Evolutionary conservation across 1,140 invertebrate genomes (phyloP).

Genomic region (Drosophila miranda): DNA sequence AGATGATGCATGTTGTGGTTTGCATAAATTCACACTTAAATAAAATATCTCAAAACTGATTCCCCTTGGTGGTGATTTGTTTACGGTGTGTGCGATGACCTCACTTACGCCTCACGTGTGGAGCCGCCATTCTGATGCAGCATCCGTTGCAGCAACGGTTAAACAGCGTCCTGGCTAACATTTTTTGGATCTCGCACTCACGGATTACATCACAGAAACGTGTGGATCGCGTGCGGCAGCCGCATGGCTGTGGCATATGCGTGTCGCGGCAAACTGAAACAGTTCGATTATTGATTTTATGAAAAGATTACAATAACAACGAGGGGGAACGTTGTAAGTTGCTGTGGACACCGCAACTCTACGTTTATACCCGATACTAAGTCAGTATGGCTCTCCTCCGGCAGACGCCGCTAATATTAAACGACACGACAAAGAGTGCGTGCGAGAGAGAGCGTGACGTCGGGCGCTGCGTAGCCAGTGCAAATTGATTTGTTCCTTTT

Average conservation of each 20-base stretch:
- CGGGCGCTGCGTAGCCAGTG: no score
- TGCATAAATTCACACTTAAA: constrained; percentile 37
- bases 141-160: constrained; percentile 6
- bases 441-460: no score
- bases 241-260: constrained; percentile 9
- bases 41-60: background rate
- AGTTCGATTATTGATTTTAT: constrained; percentile 19
- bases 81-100: background rate
- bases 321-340: no score
- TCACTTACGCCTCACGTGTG: constrained; percentile 30
- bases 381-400: no score
- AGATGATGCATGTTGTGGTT: constrained; percentile 2
- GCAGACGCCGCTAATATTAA: no score
- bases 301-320: background rate
- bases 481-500: no score
- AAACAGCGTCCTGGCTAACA: constrained; percentile 39
- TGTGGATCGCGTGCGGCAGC: constrained; percentile 1
- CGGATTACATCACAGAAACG: constrained; percentile 41
- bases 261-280: constrained; percentile 11
- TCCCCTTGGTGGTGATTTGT: background rate
- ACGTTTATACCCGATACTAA: no score
- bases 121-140: constrained; percentile 29
- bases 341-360: no score
- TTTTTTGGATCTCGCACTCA: constrained; percentile 9
- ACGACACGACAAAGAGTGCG: no score